Evolutionary conservation across 2,113 vertebrate species (phyloP).

Genomic region (Oenanthe oenanthe): DNA sequence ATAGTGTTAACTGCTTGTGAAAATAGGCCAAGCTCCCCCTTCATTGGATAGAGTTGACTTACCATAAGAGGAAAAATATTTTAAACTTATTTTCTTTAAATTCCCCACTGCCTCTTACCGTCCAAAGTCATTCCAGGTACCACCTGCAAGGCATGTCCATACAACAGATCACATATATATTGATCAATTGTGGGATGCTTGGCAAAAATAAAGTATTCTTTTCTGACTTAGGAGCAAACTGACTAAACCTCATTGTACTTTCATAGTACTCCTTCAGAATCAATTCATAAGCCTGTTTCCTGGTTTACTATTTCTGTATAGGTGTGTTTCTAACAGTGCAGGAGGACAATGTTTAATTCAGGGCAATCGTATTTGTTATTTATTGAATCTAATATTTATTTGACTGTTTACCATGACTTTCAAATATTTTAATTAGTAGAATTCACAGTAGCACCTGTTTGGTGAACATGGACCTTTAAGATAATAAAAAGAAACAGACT

Average conservation of each 20-base stretch:
- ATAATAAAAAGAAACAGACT: not conserved
- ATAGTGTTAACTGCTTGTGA: not conserved
- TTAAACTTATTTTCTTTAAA: not conserved
- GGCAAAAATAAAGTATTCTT: not conserved
- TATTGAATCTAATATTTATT: not conserved
- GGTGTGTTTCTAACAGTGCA: not conserved
- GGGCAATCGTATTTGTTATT: not conserved
- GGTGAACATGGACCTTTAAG: not conserved
- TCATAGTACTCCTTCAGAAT: not conserved
- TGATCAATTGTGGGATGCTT: not conserved
- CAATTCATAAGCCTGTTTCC: not conserved
- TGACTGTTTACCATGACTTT: not conserved
- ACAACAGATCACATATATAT: not conserved
- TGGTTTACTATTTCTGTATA: not conserved
- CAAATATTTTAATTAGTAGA: not conserved
- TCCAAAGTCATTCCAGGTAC: not conserved
- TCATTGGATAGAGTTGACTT: not conserved
- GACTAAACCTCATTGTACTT: not conserved
- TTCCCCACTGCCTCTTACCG: not conserved
- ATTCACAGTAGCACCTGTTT: not conserved
- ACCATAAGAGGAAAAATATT: not conserved
- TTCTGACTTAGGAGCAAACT: not conserved
- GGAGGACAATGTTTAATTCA: not conserved
- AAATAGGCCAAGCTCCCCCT: not conserved
- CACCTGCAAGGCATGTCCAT: not conserved